phyloP scores from a whole-genome alignment of 2,888 invertebrate species.

The Andrena trimmerana region DNA sequence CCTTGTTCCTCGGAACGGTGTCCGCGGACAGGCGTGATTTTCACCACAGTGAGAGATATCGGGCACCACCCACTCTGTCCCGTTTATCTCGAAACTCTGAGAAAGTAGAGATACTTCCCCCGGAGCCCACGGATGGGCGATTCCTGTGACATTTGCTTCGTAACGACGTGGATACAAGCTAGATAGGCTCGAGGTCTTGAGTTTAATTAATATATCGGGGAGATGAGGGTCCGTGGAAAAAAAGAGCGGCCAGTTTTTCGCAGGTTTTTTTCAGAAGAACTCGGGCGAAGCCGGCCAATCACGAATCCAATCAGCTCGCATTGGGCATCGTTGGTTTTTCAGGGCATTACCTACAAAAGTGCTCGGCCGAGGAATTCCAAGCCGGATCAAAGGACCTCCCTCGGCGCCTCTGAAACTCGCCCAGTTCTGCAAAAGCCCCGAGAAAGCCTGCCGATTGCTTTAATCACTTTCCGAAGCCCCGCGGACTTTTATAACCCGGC shows the following conservation, averaged over 20 bases:
- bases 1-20: constrained; percentile 5
- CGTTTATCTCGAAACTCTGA: neutral
- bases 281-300: constrained; percentile 23
- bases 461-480: constrained; percentile 42
- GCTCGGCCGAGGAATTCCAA: constrained; percentile 36
- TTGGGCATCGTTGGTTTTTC: constrained; percentile 35
- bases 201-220: constrained; percentile 41
- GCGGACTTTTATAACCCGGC: constrained; percentile 28
- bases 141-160: neutral
- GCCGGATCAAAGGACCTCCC: constrained; percentile 51
- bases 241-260: constrained; percentile 1
- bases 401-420: constrained; percentile 6
- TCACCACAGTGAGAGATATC: neutral
- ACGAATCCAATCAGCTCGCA: constrained; percentile 49
- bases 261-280: constrained; percentile 3
- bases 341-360: constrained; percentile 24
- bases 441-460: constrained; percentile 34
- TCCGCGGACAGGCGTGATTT: constrained; percentile 25
- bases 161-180: neutral
- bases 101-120: neutral
- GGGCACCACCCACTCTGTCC: neutral
- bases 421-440: neutral
- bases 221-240: neutral
- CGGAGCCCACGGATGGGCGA: neutral
- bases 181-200: neutral